Evolutionary conservation across 2,797 vertebrate genomes (phyloP).

Genomic region (Harpagifer antarcticus): DNA sequence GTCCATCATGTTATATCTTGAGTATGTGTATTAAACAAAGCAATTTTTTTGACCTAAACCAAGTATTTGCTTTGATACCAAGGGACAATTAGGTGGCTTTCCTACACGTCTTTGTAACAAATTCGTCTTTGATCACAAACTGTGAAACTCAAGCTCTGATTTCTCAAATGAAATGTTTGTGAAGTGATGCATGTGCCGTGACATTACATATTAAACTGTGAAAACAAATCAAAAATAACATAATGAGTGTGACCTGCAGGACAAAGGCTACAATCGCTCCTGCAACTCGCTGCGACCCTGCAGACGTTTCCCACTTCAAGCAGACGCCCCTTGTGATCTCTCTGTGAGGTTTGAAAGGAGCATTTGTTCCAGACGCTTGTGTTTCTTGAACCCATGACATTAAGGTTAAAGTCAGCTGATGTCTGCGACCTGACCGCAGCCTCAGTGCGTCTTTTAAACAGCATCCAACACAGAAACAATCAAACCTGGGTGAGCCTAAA

Average conservation of each 20-base stretch:
- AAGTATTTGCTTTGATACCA: too few species aligned
- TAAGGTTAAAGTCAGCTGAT: constrained; percentile 55
- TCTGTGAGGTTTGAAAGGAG: constrained; percentile 46
- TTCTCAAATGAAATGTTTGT: neutral
- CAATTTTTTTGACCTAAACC: too few species aligned
- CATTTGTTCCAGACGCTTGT: constrained; percentile 52
- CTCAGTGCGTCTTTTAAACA: constrained; percentile 8
- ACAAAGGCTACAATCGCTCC: neutral
- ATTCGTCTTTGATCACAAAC: neutral
- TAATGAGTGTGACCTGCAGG: neutral
- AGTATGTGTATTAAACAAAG: too few species aligned
- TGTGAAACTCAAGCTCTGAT: neutral
- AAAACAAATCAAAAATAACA: neutral
- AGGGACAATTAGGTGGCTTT: too few species aligned
- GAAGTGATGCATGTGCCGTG: neutral
- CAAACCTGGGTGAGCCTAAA: neutral
- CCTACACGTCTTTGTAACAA: neutral
- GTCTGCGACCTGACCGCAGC: constrained; percentile 18
- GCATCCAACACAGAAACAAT: neutral
- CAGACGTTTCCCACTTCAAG: constrained; percentile 1
- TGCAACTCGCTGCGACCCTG: neutral
- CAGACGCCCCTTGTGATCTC: constrained; percentile 41
- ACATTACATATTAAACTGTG: neutral
- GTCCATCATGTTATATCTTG: too few species aligned
- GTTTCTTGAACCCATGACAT: constrained; percentile 55